phyloP scores from a whole-genome alignment of 2,113 vertebrate genomes.

The Coptodon bakossiorum region DNA sequence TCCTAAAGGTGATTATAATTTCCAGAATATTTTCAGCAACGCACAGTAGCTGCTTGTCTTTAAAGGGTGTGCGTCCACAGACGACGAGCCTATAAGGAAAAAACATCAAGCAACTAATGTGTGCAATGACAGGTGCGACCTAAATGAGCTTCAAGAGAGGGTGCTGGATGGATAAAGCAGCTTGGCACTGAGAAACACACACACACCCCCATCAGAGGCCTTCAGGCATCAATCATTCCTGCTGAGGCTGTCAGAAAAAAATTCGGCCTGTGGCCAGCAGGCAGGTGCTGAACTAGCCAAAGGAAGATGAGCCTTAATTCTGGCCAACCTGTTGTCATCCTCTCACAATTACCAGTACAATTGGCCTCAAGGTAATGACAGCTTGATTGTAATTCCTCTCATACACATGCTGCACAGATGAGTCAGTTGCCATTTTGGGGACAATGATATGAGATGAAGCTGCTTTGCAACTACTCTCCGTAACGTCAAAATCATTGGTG shows the following conservation, averaged over 20 bases:
- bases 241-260: slow-evolving; percentile 47
- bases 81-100: not conserved
- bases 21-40: not conserved
- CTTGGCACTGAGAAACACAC: slow-evolving; percentile 21
- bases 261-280: slow-evolving; percentile 42
- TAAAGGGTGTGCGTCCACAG: not conserved
- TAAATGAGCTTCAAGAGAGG: slow-evolving; percentile 30
- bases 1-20: not conserved
- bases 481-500: not conserved
- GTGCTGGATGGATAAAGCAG: not conserved
- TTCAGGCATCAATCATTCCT: slow-evolving; percentile 62
- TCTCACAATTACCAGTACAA: slow-evolving; percentile 30
- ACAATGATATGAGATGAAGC: not conserved
- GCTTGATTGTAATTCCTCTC: slow-evolving; percentile 57
- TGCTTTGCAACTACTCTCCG: not conserved
- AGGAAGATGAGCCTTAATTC: slow-evolving; percentile 51
- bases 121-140: slow-evolving; percentile 25
- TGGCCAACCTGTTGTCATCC: slow-evolving; percentile 57
- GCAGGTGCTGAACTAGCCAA: slow-evolving; percentile 54
- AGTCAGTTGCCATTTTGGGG: not conserved
- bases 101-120: not conserved
- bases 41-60: not conserved
- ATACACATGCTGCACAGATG: not conserved
- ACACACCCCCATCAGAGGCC: slow-evolving; percentile 4
- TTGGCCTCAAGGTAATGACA: slow-evolving; percentile 36